Percentiles rank a stretch among this genome's conserved stretches.
These are phyloP conservation scores for Nibea coibor DNA, from an alignment of 2,113 vertebrate species.

Conservation along the genomic window DNA sequence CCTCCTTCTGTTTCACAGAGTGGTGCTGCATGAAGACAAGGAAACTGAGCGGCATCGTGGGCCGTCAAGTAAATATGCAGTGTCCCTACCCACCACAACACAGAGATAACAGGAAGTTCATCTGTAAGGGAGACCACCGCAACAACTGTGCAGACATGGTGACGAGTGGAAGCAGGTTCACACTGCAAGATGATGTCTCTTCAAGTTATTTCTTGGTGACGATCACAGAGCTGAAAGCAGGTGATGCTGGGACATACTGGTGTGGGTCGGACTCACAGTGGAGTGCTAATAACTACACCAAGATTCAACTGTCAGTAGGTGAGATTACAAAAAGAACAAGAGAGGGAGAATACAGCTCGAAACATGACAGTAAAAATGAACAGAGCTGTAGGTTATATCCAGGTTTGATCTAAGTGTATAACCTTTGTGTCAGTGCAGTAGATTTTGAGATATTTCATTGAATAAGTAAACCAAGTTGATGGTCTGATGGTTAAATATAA, in stretches of 20 bases:
- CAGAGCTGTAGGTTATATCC: no score
- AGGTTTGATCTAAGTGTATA: no score
- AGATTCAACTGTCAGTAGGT: conserved; percentile 54
- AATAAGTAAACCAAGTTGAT: no score
- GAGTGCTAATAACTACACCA: conserved; percentile 38
- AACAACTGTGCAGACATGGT: conserved; percentile 21
- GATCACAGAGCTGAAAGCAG: conserved; percentile 31
- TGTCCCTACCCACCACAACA: conserved; percentile 53
- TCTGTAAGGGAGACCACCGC: conserved; percentile 57
- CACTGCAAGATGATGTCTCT: background rate
- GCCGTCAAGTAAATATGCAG: conserved; percentile 4
- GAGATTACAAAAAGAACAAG: background rate
- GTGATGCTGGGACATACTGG: conserved; percentile 62
- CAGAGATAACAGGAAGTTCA: conserved; percentile 44
- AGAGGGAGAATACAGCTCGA: no score
- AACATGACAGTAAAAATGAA: no score
- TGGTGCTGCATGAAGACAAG: conserved; percentile 50
- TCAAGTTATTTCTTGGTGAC: conserved; percentile 32
- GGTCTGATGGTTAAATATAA: background rate
- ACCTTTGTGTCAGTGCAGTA: no score
- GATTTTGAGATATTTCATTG: no score
- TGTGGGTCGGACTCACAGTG: conserved; percentile 58
- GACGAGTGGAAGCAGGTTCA: conserved; percentile 16
- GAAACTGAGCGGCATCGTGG: conserved; percentile 9
- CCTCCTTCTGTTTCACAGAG: conserved; percentile 27